Conservation (phyloP, 2,113 vertebrate species). For the Protobothrops flavoviridis region DNA sequence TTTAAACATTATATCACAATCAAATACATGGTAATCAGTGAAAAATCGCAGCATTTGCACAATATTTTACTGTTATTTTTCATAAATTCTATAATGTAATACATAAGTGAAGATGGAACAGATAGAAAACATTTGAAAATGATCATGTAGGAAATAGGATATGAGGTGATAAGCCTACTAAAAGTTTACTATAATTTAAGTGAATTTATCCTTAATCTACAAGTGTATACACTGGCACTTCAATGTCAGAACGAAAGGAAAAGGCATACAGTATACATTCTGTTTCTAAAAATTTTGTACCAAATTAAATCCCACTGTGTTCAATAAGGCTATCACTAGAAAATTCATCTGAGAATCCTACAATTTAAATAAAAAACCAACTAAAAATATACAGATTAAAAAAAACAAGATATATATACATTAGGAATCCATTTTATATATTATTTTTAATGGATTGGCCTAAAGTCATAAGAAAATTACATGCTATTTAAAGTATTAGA, state of each 20-base stretch:
- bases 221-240: not conserved
- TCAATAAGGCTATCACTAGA: not conserved
- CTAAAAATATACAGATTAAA: not conserved
- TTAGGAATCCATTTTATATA: not conserved
- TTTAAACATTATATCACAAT: not conserved
- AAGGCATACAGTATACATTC: not conserved
- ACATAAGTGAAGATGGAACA: not conserved
- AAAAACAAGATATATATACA: not conserved
- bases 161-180: not conserved
- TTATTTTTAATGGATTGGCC: not conserved
- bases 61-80: not conserved
- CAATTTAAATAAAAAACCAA: not conserved
- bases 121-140: not conserved
- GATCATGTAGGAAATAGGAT: not conserved
- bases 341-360: not conserved
- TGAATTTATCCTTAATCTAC: not conserved
- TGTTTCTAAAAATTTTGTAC: not conserved
- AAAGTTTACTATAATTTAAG: not conserved
- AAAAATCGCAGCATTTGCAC: not conserved
- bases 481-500: not conserved
- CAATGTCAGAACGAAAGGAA: not conserved
- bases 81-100: not conserved
- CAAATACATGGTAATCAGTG: not conserved
- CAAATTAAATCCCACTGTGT: not conserved
- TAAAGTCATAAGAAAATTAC: not conserved